Percentiles rank a stretch among this genome's conserved stretches.
Conservation (phyloP, 2,797 vertebrate genomes). For the Pampus argenteus region DNA sequence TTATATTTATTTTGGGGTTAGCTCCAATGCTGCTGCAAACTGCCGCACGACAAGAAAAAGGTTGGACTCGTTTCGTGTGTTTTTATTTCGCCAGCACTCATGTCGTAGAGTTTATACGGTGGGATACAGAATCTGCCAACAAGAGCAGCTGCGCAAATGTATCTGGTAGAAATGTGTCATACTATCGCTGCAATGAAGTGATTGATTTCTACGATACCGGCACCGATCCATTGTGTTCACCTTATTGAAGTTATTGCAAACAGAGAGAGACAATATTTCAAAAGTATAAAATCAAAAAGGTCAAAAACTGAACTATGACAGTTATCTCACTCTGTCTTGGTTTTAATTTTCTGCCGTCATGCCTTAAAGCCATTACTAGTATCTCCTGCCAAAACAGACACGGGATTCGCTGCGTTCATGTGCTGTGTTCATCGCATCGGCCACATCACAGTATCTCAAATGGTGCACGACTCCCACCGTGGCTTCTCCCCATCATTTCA, state of each 20-base stretch:
- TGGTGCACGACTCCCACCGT: conserved; percentile 54
- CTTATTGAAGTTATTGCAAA: conserved; percentile 47
- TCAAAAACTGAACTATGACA: conserved; percentile 56
- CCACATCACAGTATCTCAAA: conserved; percentile 78
- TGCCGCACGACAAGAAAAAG: conserved; percentile 26
- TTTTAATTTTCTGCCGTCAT: conserved; percentile 68
- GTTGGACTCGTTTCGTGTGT: conserved; percentile 11
- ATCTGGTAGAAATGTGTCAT: conserved; percentile 56
- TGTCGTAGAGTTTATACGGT: conserved; percentile 46
- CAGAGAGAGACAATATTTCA: conserved; percentile 60
- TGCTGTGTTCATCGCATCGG: conserved; percentile 58
- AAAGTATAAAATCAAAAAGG: conserved; percentile 52
- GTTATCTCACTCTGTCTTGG: conserved; percentile 61
- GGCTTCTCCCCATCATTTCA: conserved; percentile 52
- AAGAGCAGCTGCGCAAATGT: conserved; percentile 70
- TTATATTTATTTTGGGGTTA: conserved; percentile 36
- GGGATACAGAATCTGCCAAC: conserved; percentile 56
- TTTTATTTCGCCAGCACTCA: conserved; percentile 40
- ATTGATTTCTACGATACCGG: conserved; percentile 53
- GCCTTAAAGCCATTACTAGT: conserved; percentile 60
- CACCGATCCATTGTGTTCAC: conserved; percentile 52
- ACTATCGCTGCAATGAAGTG: conserved; percentile 39
- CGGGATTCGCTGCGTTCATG: conserved; percentile 48
- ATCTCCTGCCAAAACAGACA: conserved; percentile 63
- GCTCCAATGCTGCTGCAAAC: conserved; percentile 30